Conservation (phyloP, 2,888 invertebrate genomes). For the Acronicta leporina region DNA sequence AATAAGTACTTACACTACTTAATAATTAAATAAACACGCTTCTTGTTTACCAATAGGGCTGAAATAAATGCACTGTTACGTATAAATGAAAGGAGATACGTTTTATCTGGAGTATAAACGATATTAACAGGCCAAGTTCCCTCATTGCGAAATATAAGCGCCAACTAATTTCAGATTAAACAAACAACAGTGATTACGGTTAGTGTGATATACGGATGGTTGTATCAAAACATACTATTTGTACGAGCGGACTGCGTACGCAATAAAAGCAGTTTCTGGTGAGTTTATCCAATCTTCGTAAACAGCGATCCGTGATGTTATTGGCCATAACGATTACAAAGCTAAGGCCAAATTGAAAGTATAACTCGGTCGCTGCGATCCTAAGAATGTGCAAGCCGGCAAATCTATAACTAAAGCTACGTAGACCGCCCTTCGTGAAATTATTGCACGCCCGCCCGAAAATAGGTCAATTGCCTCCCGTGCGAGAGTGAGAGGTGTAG, state of each 20-base stretch:
- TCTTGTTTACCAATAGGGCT: constrained; percentile 41
- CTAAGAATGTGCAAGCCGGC: constrained; percentile 77
- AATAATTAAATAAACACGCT: constrained; percentile 37
- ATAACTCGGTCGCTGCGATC: constrained; percentile 67
- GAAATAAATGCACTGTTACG: constrained; percentile 27
- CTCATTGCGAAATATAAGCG: constrained; percentile 58
- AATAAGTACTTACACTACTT: constrained; percentile 38
- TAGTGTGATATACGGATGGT: constrained; percentile 53
- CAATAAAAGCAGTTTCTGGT: constrained; percentile 64
- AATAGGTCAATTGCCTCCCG: constrained; percentile 88
- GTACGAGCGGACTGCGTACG: constrained; percentile 50
- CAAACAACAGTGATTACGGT: constrained; percentile 69
- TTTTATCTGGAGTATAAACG: constrained; percentile 51
- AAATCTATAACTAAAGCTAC: constrained; percentile 75
- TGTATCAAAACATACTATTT: constrained; percentile 55
- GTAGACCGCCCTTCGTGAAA: constrained; percentile 80
- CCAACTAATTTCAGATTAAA: constrained; percentile 68
- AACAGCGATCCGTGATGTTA: constrained; percentile 63
- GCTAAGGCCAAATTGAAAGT: constrained; percentile 64
- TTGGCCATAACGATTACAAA: constrained; percentile 69
- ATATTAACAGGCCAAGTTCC: constrained; percentile 61
- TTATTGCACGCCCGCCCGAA: constrained; percentile 85
- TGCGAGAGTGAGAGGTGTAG: constrained; percentile 71
- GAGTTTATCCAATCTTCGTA: constrained; percentile 65
- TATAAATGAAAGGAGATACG: constrained; percentile 40